These are phyloP conservation scores for Phymatocera aterrima DNA, from an alignment of 2,888 invertebrate species.

Conservation along the genomic window DNA sequence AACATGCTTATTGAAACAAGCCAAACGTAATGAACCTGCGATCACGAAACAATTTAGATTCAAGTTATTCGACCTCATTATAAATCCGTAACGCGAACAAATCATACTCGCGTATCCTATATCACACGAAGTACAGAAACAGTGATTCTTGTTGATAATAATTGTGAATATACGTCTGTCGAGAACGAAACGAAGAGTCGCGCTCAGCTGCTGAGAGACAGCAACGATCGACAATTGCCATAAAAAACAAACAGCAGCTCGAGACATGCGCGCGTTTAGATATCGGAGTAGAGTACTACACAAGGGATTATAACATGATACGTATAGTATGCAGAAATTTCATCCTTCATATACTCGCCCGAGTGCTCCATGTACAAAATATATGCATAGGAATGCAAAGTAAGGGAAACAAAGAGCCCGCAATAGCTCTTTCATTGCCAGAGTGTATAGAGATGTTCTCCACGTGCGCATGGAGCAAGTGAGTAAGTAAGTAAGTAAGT, in stretches of 20 bases:
- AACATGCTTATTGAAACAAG: background rate
- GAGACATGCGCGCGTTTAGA: background rate
- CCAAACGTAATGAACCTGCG: background rate
- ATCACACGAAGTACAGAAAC: too few species aligned
- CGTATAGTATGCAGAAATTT: background rate
- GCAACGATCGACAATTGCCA: slow-evolving; percentile 2
- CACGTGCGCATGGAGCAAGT: background rate
- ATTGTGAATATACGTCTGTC: too few species aligned
- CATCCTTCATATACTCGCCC: background rate
- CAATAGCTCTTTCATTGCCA: background rate
- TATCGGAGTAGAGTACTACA: background rate
- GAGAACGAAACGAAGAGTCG: background rate
- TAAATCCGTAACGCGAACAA: too few species aligned
- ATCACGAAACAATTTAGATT: background rate
- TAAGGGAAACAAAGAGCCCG: background rate
- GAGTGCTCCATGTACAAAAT: background rate
- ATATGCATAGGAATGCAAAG: background rate
- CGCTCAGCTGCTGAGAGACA: too few species aligned
- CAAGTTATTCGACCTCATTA: too few species aligned
- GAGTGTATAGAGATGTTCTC: background rate
- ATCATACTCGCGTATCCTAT: too few species aligned
- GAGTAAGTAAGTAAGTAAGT: background rate
- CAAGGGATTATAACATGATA: background rate
- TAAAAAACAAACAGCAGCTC: slow-evolving; percentile 17
- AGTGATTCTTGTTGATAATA: too few species aligned